Base-by-base conservation (phyloP, 1,140 invertebrate species). In the Zaprionus vittiger region DNA sequence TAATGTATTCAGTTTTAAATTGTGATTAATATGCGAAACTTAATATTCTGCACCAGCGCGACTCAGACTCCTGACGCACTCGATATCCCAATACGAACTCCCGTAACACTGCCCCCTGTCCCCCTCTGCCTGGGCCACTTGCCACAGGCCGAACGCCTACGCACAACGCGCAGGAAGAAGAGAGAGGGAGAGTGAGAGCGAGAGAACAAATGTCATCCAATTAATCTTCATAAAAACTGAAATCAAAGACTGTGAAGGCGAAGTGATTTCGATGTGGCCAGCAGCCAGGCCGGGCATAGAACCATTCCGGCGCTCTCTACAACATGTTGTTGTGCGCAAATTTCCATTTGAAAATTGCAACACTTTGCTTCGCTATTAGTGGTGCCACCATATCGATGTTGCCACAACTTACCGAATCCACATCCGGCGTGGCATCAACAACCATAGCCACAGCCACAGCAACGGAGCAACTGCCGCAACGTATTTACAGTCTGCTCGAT, bases 161-260 rank as follows among this genome's bases (percentile, higher is more conserved):
- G 67, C 73, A 20, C 5, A 47, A 65, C 73, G 28, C 52, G 20
- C 52, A 20, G 6, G 47, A 52, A 24, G 47, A 14, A n/a, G 20
- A 24, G 14, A 52, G 17, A 24, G 20, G 0, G 47, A 5, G 5
- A 6, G 41, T 0, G 47, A 14, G 47, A 52, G 20, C 12, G 47
- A 20, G 47, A 47, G 54, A 72, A 87, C 64, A 83, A 87, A 87
- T 87, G 77, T 59, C 63, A 56, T 56, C 76, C 83, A 74, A 87
- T 87, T 87, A 89, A 87, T 87, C 83, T 87, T 87, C 80, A 87
- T 87, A 80, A 89, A 80, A 77, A 57, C 62, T 76, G 83, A 87
- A 87, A 87, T 87, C 83, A 89, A 86, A 85, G 83, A 73, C 69
- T 49, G 41, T 44, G 66, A 56, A 67, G 54, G 67, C 84, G 77